Evolutionary conservation across 2,113 vertebrate genomes (phyloP), one percentile per base, ranked within the genome.

Genomic region (Rhea pennata): DNA sequence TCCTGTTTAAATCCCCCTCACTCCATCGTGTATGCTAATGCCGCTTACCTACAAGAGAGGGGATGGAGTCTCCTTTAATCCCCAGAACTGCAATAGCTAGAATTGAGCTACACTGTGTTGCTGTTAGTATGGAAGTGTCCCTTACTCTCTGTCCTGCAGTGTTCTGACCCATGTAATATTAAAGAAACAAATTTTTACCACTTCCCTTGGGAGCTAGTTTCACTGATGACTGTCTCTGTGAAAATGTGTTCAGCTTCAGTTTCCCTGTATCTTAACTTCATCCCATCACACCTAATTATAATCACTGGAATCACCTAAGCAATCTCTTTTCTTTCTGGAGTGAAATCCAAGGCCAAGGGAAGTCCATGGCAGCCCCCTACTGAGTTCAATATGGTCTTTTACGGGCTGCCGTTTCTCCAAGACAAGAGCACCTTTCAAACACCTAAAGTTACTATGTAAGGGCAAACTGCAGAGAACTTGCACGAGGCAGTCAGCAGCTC

Each of bases 241-340:
- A 91, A 82, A 94, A 87, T 51, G 78, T 29, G 48, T 46, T 74
- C 59, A 56, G 42, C 81, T 92, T 64, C 71, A 33, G 39, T 71
- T 94, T 93, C 71, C 64, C 44, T 44, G 56, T 61, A 91, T 89
- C 74, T 75, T 84, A 84, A 81, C 26, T 88, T 62, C 66, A 82
- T 59, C 58, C 39, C 56, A 71, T 59, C 2, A 2, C 54, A 64
- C 29, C 29, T 82, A 71, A 62, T 67, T n/a, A 50, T 5, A 77
- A 46, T 42, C 36, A 86, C 1, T 2, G 85, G 33, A 82, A 77
- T 65, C 66, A 54, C 44, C 50, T 77, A 7, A 4, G 84, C 73
- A 92, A 39, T 7, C 40, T 69, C 29, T 66, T 58, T 62, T 48
- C 70, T 87, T 86, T 46, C 48, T 66, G 40, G 23, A 56, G 36